These are phyloP conservation scores for Microplitis manilae DNA, from an alignment of 2,888 invertebrate genomes.

Conservation along the genomic window DNA sequence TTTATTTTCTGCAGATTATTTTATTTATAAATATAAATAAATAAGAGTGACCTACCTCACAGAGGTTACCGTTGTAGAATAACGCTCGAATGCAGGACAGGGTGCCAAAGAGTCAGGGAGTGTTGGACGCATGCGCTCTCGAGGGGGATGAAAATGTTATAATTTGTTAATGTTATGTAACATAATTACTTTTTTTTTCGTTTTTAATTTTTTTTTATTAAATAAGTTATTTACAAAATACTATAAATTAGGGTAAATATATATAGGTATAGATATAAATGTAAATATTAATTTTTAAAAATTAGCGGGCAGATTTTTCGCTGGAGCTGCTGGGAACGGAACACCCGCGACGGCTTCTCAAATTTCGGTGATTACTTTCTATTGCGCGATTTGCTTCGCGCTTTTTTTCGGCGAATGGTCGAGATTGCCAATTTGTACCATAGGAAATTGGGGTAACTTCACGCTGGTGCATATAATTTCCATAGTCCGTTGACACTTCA, in stretches of 20 bases:
- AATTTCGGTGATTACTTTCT: conserved; percentile 39
- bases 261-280: not conserved
- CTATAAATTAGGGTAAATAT: not conserved
- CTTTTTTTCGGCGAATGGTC: conserved; percentile 42
- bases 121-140: conserved; percentile 59
- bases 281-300: not conserved
- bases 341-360: conserved; percentile 58
- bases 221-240: not conserved
- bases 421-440: conserved; percentile 60
- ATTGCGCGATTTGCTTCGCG: not conserved
- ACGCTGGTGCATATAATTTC: conserved; percentile 28
- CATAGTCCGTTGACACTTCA: conserved; percentile 53
- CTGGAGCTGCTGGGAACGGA: conserved; percentile 59
- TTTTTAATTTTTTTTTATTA: not conserved
- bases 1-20: too few relatives aligned
- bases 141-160: not conserved
- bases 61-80: conserved; percentile 61
- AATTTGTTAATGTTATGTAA: not conserved
- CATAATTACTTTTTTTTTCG: not conserved
- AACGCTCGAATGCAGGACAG: conserved; percentile 56
- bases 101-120: conserved; percentile 50
- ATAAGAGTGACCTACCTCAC: conserved; percentile 61
- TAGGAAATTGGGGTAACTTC: conserved; percentile 57
- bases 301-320: conserved; percentile 60
- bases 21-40: conserved; percentile 9